phyloP scores from a whole-genome alignment of 1,140 invertebrate genomes.

The Calliphora vicina region DNA sequence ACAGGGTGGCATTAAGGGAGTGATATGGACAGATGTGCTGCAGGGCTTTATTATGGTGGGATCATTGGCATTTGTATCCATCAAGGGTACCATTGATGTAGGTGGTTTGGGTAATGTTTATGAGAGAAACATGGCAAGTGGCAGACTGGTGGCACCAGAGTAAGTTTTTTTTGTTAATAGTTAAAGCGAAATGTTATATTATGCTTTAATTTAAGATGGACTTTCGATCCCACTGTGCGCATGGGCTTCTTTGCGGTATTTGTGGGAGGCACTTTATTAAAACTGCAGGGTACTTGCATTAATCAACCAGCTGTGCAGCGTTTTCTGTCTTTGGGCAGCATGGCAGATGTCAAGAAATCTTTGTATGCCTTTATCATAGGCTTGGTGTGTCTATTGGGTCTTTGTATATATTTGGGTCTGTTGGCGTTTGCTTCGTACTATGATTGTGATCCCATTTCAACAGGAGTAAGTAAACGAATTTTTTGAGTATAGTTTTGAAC shows the following conservation, averaged over 20 bases:
- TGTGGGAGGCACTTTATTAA: slow-evolving; percentile 80
- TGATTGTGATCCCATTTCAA: slow-evolving; percentile 77
- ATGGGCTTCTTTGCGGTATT: slow-evolving; percentile 78
- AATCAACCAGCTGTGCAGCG: slow-evolving; percentile 88
- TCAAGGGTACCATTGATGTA: slow-evolving; percentile 81
- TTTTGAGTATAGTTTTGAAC: neutral
- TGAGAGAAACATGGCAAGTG: slow-evolving; percentile 72
- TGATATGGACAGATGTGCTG: slow-evolving; percentile 86
- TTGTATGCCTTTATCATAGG: slow-evolving; percentile 71
- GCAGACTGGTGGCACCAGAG: slow-evolving; percentile 80
- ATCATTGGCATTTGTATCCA: slow-evolving; percentile 78
- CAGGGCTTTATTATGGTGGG: slow-evolving; percentile 81
- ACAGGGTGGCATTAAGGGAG: slow-evolving; percentile 84
- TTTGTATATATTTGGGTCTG: slow-evolving; percentile 77
- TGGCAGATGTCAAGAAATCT: slow-evolving; percentile 70
- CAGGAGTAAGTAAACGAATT: slow-evolving; percentile 59
- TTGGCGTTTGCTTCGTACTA: slow-evolving; percentile 76
- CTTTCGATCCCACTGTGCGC: slow-evolving; percentile 73
- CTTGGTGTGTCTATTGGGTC: slow-evolving; percentile 69
- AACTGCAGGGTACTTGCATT: slow-evolving; percentile 79
- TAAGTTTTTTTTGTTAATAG: slow-evolving; percentile 61
- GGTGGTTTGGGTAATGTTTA: slow-evolving; percentile 80
- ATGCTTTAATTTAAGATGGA: slow-evolving; percentile 66
- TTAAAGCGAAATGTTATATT: slow-evolving; percentile 44
- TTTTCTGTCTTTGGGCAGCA: slow-evolving; percentile 75